Conservation (phyloP, 2,888 invertebrate genomes). For the Gonocerus acuteangulatus region DNA sequence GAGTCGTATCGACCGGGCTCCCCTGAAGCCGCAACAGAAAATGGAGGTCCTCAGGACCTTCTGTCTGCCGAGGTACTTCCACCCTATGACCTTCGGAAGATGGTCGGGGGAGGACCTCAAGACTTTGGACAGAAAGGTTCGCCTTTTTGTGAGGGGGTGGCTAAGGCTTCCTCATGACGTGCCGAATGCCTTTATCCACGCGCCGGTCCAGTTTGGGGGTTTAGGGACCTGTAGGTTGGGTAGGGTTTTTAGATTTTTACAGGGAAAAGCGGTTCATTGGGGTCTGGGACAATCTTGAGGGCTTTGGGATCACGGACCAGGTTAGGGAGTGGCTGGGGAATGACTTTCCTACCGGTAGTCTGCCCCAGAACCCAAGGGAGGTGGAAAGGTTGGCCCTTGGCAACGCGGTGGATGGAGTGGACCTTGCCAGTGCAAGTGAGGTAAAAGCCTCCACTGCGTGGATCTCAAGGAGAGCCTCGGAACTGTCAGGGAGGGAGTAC, state of each 20-base stretch:
- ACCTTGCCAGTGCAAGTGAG: constrained; percentile 35
- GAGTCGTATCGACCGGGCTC: neutral
- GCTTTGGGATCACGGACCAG: neutral
- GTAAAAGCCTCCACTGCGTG: constrained; percentile 40
- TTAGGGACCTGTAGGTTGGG: constrained; percentile 27
- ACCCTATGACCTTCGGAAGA: constrained; percentile 37
- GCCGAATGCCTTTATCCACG: constrained; percentile 41
- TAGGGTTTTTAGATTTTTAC: constrained; percentile 22
- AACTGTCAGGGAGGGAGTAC: neutral
- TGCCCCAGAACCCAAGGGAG: neutral
- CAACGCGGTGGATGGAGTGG: constrained; percentile 38
- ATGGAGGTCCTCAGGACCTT: neutral
- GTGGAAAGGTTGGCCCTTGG: neutral
- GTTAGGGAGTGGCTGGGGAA: neutral
- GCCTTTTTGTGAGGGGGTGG: no score
- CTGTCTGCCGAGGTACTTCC: neutral
- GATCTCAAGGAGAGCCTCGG: constrained; percentile 41
- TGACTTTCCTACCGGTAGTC: neutral
- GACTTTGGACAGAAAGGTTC: constrained; percentile 36
- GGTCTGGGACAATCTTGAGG: neutral
- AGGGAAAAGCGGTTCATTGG: neutral
- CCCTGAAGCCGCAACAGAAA: constrained; percentile 33
- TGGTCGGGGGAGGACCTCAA: constrained; percentile 38
- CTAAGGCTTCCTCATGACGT: constrained; percentile 40
- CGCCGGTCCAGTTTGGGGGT: constrained; percentile 38